Evolutionary conservation across 1,140 invertebrate genomes (phyloP).

Genomic region (Batillaria attramentaria): DNA sequence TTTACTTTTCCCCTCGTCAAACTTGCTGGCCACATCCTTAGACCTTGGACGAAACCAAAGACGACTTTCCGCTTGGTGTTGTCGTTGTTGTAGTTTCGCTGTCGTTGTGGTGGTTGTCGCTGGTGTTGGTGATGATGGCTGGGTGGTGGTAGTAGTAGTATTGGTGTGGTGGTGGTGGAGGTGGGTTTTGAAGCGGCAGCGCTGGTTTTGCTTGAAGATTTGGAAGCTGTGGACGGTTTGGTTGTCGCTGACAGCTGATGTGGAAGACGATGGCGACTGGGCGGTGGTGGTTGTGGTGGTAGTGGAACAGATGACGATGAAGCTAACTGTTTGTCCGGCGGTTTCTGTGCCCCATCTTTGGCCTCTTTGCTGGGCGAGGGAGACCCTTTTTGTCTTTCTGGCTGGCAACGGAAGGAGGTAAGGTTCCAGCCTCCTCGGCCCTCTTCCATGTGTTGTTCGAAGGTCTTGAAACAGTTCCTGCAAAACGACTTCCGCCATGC

Average conservation of each 20-base stretch:
- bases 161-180: conserved; percentile 1
- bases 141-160: neutral
- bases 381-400: too few species aligned
- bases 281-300: neutral
- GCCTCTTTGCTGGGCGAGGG: too few species aligned
- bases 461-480: conserved; percentile 68
- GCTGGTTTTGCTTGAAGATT: neutral
- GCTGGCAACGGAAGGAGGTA: too few species aligned
- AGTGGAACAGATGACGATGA: conserved; percentile 11
- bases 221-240: conserved; percentile 15
- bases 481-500: conserved; percentile 68
- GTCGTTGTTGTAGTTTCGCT: neutral
- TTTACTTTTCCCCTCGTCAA: too few species aligned
- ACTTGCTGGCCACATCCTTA: conserved; percentile 20
- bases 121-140: neutral
- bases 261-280: conserved; percentile 11
- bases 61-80: neutral
- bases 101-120: neutral
- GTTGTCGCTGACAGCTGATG: too few species aligned
- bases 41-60: too few species aligned
- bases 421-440: neutral
- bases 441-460: conserved; percentile 52
- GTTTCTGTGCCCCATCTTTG: neutral
- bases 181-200: neutral
- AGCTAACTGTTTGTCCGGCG: neutral